A percentile compares a stretch with the other conserved stretches of the same genome.
These are phyloP conservation scores for Troglohyphantes excavatus DNA, from an alignment of 2,888 invertebrate species.

Conservation along the genomic window DNA sequence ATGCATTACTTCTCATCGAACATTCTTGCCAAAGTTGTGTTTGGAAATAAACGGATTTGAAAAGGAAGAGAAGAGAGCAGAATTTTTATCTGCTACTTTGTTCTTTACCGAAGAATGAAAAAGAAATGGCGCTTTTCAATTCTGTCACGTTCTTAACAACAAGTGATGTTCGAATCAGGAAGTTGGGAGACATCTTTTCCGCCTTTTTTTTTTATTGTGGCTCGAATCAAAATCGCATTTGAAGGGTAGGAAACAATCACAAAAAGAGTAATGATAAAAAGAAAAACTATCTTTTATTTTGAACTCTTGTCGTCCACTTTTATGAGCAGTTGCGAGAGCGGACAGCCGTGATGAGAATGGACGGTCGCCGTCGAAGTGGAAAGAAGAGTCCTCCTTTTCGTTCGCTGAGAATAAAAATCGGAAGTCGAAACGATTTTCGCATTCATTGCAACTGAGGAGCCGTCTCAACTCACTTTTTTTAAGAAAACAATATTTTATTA, in stretches of 20 bases:
- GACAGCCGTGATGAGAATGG: no score
- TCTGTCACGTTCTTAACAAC: slow-evolving; percentile 16
- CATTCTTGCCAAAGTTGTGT: not conserved
- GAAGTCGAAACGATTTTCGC: no score
- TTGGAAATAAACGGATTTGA: not conserved
- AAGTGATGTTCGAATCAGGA: slow-evolving; percentile 6
- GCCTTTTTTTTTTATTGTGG: not conserved
- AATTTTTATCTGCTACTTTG: not conserved
- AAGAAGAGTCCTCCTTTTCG: no score
- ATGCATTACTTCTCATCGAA: not conserved
- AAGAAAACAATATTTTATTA: no score
- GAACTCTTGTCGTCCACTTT: not conserved
- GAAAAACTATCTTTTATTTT: not conserved
- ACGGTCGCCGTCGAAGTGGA: no score
- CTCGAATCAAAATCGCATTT: slow-evolving; percentile 27
- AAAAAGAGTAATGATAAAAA: not conserved
- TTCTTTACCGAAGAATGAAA: not conserved
- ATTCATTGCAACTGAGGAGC: no score
- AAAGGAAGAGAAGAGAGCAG: no score
- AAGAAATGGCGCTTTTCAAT: not conserved
- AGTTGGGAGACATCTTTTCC: slow-evolving; percentile 3
- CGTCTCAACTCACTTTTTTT: no score
- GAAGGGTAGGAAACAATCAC: not conserved
- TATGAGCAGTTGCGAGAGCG: no score
- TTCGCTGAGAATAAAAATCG: no score